These are phyloP conservation scores for Rhyacophila brunnea DNA, from an alignment of 1,140 invertebrate species.

Conservation along the genomic window DNA sequence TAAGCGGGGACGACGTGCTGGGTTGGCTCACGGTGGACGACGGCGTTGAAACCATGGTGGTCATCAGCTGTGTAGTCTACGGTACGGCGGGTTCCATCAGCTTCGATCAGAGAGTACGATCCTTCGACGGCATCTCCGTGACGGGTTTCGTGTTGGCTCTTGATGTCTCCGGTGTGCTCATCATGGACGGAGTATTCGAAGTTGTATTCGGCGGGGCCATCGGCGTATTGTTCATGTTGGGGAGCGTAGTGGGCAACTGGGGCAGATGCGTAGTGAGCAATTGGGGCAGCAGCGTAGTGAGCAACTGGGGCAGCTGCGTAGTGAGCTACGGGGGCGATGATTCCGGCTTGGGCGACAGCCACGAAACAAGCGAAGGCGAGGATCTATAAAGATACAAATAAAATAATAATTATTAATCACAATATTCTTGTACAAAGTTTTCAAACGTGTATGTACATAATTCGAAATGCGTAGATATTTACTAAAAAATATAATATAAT, in stretches of 20 bases:
- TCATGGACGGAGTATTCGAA: conserved; percentile 58
- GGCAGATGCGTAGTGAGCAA: conserved; percentile 34
- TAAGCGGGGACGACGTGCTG: conserved; percentile 46
- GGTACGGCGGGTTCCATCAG: conserved; percentile 68
- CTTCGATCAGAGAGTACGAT: conserved; percentile 59
- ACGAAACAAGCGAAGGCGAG: conserved; percentile 30
- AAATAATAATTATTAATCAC: not conserved
- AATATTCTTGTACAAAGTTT: not conserved
- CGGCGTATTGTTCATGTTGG: conserved; percentile 37
- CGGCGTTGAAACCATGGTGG: conserved; percentile 69
- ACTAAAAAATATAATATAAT: not conserved
- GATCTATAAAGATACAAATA: conserved; percentile 14
- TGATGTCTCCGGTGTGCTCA: conserved; percentile 59
- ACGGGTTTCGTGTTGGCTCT: conserved; percentile 60
- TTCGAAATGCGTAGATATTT: not conserved
- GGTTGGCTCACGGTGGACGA: conserved; percentile 58
- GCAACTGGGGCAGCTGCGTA: conserved; percentile 38
- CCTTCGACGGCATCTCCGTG: conserved; percentile 61
- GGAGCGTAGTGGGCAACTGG: conserved; percentile 37
- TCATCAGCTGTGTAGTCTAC: conserved; percentile 74
- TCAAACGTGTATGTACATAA: not conserved
- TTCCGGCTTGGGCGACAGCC: conserved; percentile 25
- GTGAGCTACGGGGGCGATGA: conserved; percentile 27
- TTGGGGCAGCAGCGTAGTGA: conserved; percentile 27
- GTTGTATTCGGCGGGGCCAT: conserved; percentile 52